These are phyloP conservation scores for Helogale parvula DNA, from an alignment of 2,113 vertebrate species.

Conservation along the genomic window DNA sequence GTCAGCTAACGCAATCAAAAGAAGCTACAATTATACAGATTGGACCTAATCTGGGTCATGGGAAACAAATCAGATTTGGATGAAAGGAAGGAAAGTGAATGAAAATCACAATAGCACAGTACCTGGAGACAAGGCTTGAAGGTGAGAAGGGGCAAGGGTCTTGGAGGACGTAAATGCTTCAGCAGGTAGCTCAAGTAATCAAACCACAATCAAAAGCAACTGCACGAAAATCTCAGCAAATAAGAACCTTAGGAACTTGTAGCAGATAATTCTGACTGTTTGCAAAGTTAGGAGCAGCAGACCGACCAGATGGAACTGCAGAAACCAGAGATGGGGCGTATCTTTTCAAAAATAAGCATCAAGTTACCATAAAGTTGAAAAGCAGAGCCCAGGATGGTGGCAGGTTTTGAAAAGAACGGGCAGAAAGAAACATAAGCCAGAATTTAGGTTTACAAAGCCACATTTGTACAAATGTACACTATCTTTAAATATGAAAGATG, in stretches of 20 bases:
- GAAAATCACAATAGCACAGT: background rate
- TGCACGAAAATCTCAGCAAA: background rate
- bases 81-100: background rate
- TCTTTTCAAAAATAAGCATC: conserved; percentile 68
- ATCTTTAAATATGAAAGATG: conserved; percentile 56
- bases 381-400: conserved; percentile 48
- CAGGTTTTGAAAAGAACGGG: conserved; percentile 71
- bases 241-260: background rate
- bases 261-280: conserved; percentile 19
- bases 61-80: conserved; percentile 25
- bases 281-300: conserved; percentile 50
- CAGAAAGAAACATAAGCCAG: conserved; percentile 55
- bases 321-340: conserved; percentile 17
- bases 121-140: background rate
- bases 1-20: conserved; percentile 53
- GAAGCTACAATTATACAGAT: background rate
- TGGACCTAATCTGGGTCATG: conserved; percentile 8
- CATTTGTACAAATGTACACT: conserved; percentile 39
- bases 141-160: background rate
- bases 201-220: background rate
- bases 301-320: conserved; percentile 53
- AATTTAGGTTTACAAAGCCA: conserved; percentile 62
- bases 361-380: conserved; percentile 61
- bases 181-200: background rate
- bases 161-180: conserved; percentile 1